Conservation (phyloP, 2,797 vertebrate species). For the Cyprinodon diabolis region DNA sequence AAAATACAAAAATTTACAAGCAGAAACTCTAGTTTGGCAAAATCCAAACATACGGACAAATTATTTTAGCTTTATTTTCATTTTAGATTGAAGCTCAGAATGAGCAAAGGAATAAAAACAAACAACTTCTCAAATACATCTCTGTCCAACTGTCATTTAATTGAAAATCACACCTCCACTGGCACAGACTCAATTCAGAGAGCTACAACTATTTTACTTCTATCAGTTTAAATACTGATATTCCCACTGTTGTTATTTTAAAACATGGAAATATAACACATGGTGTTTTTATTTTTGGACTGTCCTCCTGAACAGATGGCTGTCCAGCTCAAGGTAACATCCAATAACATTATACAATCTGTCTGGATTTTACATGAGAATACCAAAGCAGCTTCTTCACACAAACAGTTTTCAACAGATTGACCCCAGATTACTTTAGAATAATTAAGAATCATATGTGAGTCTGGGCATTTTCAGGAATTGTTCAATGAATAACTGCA, state of each 20-base stretch:
- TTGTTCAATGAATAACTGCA: no score
- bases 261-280: background rate
- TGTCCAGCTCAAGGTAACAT: background rate
- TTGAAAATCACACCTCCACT: background rate
- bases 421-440: no score
- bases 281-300: background rate
- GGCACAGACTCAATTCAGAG: background rate
- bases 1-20: background rate
- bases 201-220: background rate
- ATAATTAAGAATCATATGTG: no score
- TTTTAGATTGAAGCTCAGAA: background rate
- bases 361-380: background rate
- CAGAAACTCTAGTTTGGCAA: background rate
- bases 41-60: background rate
- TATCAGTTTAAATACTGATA: background rate
- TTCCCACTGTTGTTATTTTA: background rate
- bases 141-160: background rate
- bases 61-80: no score
- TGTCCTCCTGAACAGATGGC: background rate
- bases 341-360: background rate
- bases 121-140: background rate
- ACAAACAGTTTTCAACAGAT: no score
- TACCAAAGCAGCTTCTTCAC: no score
- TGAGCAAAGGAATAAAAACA: background rate
- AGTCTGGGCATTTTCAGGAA: no score